phyloP scores from a whole-genome alignment of 2,797 vertebrate genomes.

The Gorsachius magnificus region DNA sequence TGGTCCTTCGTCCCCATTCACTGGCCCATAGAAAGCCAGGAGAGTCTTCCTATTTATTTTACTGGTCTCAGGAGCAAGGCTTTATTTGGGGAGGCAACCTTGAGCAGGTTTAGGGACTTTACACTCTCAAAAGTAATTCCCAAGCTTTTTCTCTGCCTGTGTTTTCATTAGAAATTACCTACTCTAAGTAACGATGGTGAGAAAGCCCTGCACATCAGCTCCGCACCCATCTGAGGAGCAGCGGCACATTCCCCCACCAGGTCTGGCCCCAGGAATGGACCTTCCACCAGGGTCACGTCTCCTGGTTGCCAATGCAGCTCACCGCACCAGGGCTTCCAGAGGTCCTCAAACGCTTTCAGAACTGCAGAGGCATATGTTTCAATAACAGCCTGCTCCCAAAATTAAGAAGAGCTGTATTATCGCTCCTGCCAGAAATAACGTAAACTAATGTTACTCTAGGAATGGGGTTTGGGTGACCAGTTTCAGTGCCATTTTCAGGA shows the following conservation, averaged over 20 bases:
- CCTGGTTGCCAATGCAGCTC: neutral
- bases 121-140: neutral
- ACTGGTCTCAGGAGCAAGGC: neutral
- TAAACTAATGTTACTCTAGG: neutral
- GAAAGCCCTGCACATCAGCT: neutral
- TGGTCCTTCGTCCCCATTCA: neutral
- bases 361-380: neutral
- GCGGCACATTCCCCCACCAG: neutral
- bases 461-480: neutral
- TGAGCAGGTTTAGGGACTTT: neutral
- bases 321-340: neutral
- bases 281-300: neutral
- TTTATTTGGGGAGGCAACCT: neutral
- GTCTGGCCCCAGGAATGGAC: neutral
- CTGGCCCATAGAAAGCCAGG: neutral
- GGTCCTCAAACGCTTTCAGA: neutral
- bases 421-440: conserved; percentile 46
- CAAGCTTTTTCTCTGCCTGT: neutral
- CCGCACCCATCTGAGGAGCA: neutral
- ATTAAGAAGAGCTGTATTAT: conserved; percentile 20
- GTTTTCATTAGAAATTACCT: neutral
- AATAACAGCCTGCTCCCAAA: conserved; percentile 20
- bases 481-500: conserved; percentile 10
- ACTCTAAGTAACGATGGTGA: rapidly evolving
- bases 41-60: neutral